A percentile compares a stretch with the other conserved stretches of the same genome.
phyloP scores from a whole-genome alignment of 2,888 invertebrate genomes.

The Panopea generosa region DNA sequence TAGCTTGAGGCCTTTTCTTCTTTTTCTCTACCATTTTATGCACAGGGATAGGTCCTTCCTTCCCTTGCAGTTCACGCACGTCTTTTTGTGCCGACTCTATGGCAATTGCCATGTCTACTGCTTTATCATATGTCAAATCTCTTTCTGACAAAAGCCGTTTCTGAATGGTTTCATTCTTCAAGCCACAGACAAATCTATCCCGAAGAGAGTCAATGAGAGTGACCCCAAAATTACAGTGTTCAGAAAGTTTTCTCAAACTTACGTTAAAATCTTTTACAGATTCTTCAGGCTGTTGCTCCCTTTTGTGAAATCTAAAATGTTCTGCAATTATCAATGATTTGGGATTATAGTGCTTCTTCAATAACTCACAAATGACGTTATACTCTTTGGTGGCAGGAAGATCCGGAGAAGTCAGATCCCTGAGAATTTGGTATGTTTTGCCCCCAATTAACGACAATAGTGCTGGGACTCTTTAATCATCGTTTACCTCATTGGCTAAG shows the following conservation, averaged over 20 bases:
- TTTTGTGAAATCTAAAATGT: conserved; percentile 54
- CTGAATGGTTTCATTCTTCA: conserved; percentile 46
- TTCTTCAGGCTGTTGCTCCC: conserved; percentile 53
- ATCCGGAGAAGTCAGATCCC: conserved; percentile 42
- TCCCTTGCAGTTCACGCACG: conserved; percentile 26
- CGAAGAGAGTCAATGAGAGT: conserved; percentile 46
- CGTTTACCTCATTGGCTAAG: conserved; percentile 13
- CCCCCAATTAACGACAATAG: conserved; percentile 53
- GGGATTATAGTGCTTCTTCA: conserved; percentile 45
- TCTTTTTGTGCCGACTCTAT: conserved; percentile 52
- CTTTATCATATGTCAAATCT: conserved; percentile 42
- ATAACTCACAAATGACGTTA: conserved; percentile 26
- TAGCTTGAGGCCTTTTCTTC: not conserved
- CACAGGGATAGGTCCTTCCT: not conserved
- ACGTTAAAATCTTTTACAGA: conserved; percentile 38
- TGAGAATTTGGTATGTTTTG: conserved; percentile 28
- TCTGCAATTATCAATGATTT: conserved; percentile 54
- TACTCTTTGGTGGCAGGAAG: conserved; percentile 48
- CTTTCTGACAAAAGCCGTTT: conserved; percentile 40
- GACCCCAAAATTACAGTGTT: conserved; percentile 38
- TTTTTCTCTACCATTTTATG: not conserved
- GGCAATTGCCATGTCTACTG: conserved; percentile 32
- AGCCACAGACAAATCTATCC: conserved; percentile 58
- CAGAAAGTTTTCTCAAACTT: conserved; percentile 44
- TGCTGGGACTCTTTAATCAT: conserved; percentile 45